Evolutionary conservation across 1,140 invertebrate genomes (phyloP).

Genomic region (Neodiprion fabricii): DNA sequence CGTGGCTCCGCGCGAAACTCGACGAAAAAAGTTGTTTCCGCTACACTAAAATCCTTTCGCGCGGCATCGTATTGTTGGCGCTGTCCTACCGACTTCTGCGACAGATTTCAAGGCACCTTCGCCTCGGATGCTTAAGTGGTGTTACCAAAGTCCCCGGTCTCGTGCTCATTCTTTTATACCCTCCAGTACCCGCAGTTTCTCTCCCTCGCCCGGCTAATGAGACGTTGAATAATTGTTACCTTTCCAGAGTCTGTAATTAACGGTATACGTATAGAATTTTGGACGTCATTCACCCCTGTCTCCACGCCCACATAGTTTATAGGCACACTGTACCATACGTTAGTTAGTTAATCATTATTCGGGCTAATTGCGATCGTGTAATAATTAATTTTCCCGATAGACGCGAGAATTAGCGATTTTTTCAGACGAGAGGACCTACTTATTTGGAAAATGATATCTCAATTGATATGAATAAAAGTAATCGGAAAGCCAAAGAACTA

Average conservation of each 20-base stretch:
- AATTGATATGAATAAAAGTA: too few relatives aligned
- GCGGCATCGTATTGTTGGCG: slow-evolving; percentile 1
- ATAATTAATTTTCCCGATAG: too few relatives aligned
- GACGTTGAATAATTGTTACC: not conserved
- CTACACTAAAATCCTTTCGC: slow-evolving; percentile 44
- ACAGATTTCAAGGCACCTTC: not conserved
- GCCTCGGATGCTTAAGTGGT: not conserved
- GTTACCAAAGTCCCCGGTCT: not conserved
- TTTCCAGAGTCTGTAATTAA: not conserved
- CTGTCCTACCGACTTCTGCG: not conserved
- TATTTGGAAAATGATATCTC: too few relatives aligned
- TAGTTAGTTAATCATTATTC: too few relatives aligned
- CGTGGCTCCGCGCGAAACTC: slow-evolving; percentile 34
- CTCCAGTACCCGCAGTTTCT: not conserved
- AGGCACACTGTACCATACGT: too few relatives aligned
- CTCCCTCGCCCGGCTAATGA: not conserved
- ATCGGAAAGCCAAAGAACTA: too few relatives aligned
- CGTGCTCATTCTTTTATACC: not conserved
- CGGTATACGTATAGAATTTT: not conserved
- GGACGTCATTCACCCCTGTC: not conserved
- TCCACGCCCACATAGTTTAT: too few relatives aligned
- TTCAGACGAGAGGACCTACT: too few relatives aligned
- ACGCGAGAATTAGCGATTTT: too few relatives aligned
- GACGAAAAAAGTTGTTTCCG: slow-evolving; percentile 34
- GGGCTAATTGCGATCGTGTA: too few relatives aligned